Evolutionary conservation across 2,113 vertebrate species (phyloP), one percentile per base, ranked within the genome.

Genomic region (Ivindomyrus marchei): DNA sequence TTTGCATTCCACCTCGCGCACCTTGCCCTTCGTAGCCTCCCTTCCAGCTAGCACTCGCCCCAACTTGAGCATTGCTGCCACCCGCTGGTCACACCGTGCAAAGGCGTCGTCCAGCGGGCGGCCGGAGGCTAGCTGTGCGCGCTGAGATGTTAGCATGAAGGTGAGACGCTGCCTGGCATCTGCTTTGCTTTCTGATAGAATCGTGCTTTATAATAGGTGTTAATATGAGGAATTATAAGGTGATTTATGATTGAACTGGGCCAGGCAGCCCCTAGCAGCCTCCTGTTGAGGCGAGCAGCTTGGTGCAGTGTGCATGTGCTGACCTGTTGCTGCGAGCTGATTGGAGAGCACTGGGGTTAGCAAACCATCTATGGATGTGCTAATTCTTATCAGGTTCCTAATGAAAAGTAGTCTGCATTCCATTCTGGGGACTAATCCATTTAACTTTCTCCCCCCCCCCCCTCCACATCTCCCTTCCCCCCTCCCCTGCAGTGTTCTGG

Each of bases 401-500:
- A 88, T 21, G 24, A 88, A 27, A 46, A 45, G 17, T 2, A 46
- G 49, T 17, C 49, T 31, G 31, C 88, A 89, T 89, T 89, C 77
- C 80, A 5, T 85, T 85, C 77, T 52, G 50, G 36, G 50, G 89
- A 85, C 31, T 58, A 88, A 85, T 84, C n/a, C 80, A 89, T 47
- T 91, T 2, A 70, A 45, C 83, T 21, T 88, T 85, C 91, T 70
- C 89, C 88, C n/a, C 62, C n/a, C n/a, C 6, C 87, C 31, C 53
- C 46, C 39, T 66, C 50, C 50, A n/a, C 3, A 66, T 39, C 4
- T 3, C n/a, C 88, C 36, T 8, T 90, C 84, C 92, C 39, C 21
- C 94, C 80, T 92, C 90, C 91, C 87, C 93, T 47, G 80, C 92
- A 94, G 94, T 96, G 94, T 91, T 93, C 91, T 88, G 92, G 94